These are phyloP conservation scores for Acleris holmiana DNA, from an alignment of 2,888 invertebrate genomes.

Conservation along the genomic window DNA sequence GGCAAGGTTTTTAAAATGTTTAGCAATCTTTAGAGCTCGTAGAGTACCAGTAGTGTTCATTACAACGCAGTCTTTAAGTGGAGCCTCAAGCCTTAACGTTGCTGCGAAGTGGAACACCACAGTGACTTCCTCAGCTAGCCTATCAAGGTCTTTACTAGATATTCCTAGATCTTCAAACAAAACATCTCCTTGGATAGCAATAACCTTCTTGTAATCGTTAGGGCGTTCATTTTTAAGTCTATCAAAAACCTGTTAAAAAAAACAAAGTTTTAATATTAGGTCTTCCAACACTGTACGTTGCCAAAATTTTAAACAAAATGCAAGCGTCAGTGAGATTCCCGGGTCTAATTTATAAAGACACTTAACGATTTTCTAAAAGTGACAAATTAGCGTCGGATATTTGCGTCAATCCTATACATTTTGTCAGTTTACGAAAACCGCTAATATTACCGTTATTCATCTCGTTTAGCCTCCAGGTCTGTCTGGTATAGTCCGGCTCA, in stretches of 20 bases:
- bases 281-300: neutral
- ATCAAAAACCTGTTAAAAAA: conserved; percentile 85
- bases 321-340: neutral
- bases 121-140: conserved; percentile 87
- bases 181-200: conserved; percentile 90
- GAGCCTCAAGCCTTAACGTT: conserved; percentile 94
- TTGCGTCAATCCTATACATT: no score
- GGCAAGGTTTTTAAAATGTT: conserved; percentile 88
- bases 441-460: no score
- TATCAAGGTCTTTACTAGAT: conserved; percentile 82
- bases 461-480: no score
- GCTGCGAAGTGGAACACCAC: conserved; percentile 97
- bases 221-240: conserved; percentile 87
- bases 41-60: conserved; percentile 96
- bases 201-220: conserved; percentile 88
- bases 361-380: no score
- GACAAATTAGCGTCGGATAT: no score
- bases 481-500: no score
- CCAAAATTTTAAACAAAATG: neutral
- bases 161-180: conserved; percentile 86
- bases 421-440: no score
- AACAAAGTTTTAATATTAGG: neutral
- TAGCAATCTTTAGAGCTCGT: conserved; percentile 90
- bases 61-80: conserved; percentile 92
- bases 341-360: no score